Evolutionary conservation across 2,888 invertebrate genomes (phyloP), one percentile per base, ranked within the genome.

Genomic region (Pocota personata): DNA sequence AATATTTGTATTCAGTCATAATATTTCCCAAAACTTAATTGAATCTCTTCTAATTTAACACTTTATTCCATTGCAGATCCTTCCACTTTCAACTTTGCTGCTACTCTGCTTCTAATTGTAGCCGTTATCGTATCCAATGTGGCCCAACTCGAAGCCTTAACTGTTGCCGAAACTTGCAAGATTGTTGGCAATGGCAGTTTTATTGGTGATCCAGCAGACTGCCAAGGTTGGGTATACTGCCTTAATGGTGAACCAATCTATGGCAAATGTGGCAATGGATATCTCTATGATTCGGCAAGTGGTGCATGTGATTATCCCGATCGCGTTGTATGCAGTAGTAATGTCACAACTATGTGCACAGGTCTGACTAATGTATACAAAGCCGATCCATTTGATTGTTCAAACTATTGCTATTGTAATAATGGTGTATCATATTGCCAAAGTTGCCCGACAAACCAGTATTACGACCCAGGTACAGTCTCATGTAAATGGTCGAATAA

Each of bases 181-280:
- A 79, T 89, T 35, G 88, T 91, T 10, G 60, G 88, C 1, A 88
- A 89, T 24, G 89, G 87, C 0, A 90, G 89, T 0, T 90, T 88
- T 40, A 89, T 92, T 1, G 92, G 90, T 3, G 90, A 92, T 88
- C 92, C 92, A 0, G 73, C 87, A 0, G 80, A 88, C 3, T 91
- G 92, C 40, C 89, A 90, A 19, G 77, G 67, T 0, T 91, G 91
- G 90, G 88, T 89, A 12, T 77, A 88, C 30, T 92, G 91, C 73
- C 27, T 89, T 16, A 87, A 91, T 67, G 89, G 89, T 0, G 14
- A 50, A n/a, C 88, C 91, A 0, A 46, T 89, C 0, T 72, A 58
- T 10, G 90, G 90, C 2, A 89, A 80, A 16, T 91, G 91, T 40
- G 69, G 14, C 8, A 52, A 57, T 0, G 88, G 87, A 10, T 86